Evolutionary conservation across 2,113 vertebrate genomes (phyloP).

Genomic region (Dascyllus trimaculatus): DNA sequence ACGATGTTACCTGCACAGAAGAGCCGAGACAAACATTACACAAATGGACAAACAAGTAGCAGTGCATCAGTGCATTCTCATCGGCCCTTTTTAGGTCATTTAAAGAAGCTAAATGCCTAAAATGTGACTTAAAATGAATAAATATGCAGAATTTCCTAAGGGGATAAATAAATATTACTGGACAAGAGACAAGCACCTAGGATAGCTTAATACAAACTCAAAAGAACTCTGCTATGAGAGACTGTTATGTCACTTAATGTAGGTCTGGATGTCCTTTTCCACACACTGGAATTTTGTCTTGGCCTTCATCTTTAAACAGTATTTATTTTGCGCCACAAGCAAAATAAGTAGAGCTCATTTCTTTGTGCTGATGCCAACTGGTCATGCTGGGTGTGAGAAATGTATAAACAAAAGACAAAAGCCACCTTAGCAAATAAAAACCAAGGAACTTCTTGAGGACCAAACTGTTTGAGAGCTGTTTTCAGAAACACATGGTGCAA

Average conservation of each 20-base stretch:
- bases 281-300: neutral
- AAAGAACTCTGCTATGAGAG: neutral
- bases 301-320: too few relatives aligned
- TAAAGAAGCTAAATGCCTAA: neutral
- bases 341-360: constrained; percentile 6
- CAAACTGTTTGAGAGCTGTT: neutral
- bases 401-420: constrained; percentile 4
- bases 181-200: neutral
- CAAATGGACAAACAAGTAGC: neutral
- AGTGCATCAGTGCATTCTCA: too few relatives aligned
- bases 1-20: constrained; percentile 86
- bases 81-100: neutral
- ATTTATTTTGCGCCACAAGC: too few relatives aligned
- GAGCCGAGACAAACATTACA: constrained; percentile 14
- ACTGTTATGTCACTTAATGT: neutral
- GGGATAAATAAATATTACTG: too few relatives aligned
- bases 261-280: neutral
- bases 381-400: constrained; percentile 8
- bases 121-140: neutral
- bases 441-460: neutral
- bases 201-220: neutral
- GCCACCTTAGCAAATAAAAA: neutral
- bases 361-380: neutral
- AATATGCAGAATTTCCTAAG: neutral
- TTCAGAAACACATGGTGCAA: neutral